Evolutionary conservation across 2,888 invertebrate genomes (phyloP).

Genomic region (Galeopsomyia nigrocyanea): DNA sequence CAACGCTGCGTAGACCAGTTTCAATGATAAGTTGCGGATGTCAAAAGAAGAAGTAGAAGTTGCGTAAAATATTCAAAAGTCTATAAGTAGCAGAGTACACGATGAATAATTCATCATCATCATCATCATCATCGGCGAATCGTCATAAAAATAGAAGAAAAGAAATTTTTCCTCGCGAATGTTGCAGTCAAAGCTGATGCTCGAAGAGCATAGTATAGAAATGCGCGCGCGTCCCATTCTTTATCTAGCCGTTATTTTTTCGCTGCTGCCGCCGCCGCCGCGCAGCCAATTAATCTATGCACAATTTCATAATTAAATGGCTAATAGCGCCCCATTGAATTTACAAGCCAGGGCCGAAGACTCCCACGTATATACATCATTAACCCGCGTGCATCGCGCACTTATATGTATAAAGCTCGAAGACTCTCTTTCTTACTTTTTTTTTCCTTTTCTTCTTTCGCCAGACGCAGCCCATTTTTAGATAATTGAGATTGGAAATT

Average conservation of each 20-base stretch:
- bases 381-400: background rate
- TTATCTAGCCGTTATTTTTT: slow-evolving; percentile 5
- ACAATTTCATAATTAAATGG: slow-evolving; percentile 68
- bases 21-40: too few relatives aligned
- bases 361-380: slow-evolving; percentile 61
- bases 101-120: too few relatives aligned
- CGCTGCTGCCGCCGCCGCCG: slow-evolving; percentile 59
- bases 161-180: background rate
- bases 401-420: too few relatives aligned
- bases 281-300: slow-evolving; percentile 68
- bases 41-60: too few relatives aligned
- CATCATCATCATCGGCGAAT: too few relatives aligned
- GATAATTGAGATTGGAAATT: slow-evolving; percentile 11
- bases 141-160: background rate
- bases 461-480: slow-evolving; percentile 17
- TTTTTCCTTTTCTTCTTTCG: slow-evolving; percentile 8
- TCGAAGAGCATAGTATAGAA: background rate
- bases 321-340: slow-evolving; percentile 67
- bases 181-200: slow-evolving; percentile 18
- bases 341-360: slow-evolving; percentile 64
- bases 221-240: background rate
- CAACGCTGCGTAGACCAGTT: too few relatives aligned
- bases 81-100: too few relatives aligned
- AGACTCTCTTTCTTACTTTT: background rate
- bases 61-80: too few relatives aligned